Evolutionary conservation across 2,113 vertebrate species (phyloP).

Genomic region (Eulemur rufifrons): DNA sequence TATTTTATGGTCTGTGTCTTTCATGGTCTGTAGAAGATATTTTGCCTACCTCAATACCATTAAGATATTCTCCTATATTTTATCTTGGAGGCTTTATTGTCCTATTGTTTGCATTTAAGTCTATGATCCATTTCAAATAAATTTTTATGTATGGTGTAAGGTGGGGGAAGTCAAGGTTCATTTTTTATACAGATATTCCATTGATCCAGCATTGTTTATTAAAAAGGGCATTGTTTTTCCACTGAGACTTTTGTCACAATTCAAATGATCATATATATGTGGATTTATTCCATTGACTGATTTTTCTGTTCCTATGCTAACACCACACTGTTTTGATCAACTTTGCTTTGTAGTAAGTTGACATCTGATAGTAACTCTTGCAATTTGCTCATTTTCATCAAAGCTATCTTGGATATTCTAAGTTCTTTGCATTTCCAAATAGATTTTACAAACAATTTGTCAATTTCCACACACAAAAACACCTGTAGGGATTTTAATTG

Average conservation of each 20-base stretch:
- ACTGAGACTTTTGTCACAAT: neutral
- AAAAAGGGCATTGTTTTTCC: neutral
- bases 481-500: neutral
- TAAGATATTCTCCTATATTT: neutral
- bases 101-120: neutral
- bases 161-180: neutral
- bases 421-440: conserved; percentile 12
- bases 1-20: neutral
- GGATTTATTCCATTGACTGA: neutral
- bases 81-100: neutral
- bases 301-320: neutral
- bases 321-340: neutral
- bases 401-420: neutral
- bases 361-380: neutral
- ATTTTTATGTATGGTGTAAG: neutral
- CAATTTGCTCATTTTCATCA: neutral
- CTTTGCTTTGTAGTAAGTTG: neutral
- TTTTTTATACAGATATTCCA: neutral
- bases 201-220: neutral
- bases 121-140: neutral
- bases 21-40: neutral
- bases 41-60: neutral
- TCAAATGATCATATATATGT: neutral
- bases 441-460: neutral
- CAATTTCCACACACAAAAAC: neutral